phyloP scores from a whole-genome alignment of 1,140 invertebrate genomes.

The Aphelenchoides fujianensis region DNA sequence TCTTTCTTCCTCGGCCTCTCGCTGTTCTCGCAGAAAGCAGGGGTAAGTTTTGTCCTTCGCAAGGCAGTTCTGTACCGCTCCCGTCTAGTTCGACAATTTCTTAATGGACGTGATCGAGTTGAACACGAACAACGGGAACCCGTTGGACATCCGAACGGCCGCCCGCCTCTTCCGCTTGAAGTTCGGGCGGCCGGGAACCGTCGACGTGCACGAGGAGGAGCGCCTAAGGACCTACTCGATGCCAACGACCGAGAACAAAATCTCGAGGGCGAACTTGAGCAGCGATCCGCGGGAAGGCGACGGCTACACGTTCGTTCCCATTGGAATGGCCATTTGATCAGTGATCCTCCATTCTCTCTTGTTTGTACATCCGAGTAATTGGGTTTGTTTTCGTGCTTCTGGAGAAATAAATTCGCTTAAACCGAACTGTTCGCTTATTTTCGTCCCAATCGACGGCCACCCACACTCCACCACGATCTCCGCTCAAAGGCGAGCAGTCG shows the following conservation, averaged over 20 bases:
- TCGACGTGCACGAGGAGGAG: not conserved
- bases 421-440: no score
- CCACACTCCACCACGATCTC: no score
- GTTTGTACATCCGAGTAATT: no score
- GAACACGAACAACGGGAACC: conserved; percentile 19
- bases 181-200: not conserved
- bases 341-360: no score
- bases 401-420: no score
- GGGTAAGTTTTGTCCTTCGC: not conserved
- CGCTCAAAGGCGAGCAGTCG: no score
- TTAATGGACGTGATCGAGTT: conserved; percentile 7
- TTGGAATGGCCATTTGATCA: not conserved
- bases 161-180: not conserved
- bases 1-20: conserved; percentile 1
- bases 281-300: not conserved
- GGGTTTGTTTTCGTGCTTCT: no score
- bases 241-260: not conserved
- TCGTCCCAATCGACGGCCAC: no score
- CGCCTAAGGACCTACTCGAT: not conserved
- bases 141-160: conserved; percentile 2
- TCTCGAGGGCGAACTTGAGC: not conserved
- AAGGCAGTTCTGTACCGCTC: not conserved
- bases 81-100: conserved; percentile 1
- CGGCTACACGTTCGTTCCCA: not conserved
- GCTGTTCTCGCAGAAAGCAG: not conserved